Evolutionary conservation across 2,113 vertebrate genomes (phyloP).

Genomic region (Carollia perspicillata): DNA sequence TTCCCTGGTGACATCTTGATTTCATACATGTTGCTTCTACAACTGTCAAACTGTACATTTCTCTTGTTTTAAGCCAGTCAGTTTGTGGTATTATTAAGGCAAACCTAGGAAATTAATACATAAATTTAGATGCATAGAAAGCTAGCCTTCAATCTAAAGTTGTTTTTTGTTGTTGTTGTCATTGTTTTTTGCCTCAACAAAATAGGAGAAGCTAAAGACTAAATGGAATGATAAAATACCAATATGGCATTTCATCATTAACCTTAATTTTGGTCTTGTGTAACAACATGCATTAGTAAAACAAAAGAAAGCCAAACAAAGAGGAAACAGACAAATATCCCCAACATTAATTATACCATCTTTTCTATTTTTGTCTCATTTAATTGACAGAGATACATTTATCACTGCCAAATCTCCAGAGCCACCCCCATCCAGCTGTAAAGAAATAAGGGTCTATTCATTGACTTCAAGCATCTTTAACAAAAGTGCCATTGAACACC

Average conservation of each 20-base stretch:
- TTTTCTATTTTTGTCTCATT: not conserved
- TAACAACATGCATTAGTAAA: not conserved
- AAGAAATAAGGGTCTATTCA: slow-evolving; percentile 24
- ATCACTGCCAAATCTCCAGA: slow-evolving; percentile 38
- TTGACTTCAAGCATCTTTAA: slow-evolving; percentile 73
- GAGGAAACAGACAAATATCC: not conserved
- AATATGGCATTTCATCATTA: not conserved
- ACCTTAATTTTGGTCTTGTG: not conserved
- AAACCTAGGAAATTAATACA: not conserved
- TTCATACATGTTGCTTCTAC: not conserved
- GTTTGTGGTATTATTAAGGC: not conserved
- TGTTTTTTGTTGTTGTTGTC: not conserved
- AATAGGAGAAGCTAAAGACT: not conserved
- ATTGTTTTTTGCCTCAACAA: not conserved
- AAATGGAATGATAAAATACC: not conserved
- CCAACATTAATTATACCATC: not conserved
- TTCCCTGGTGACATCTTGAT: not conserved
- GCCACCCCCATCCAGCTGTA: not conserved
- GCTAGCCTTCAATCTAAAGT: not conserved
- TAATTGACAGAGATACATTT: slow-evolving; percentile 50
- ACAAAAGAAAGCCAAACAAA: not conserved
- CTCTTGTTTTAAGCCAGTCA: not conserved
- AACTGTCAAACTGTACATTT: not conserved
- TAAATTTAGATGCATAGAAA: not conserved
- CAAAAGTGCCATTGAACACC: slow-evolving; percentile 49